These are phyloP conservation scores for Drosophila basisetae DNA, from an alignment of 2,888 invertebrate genomes.

Conservation along the genomic window DNA sequence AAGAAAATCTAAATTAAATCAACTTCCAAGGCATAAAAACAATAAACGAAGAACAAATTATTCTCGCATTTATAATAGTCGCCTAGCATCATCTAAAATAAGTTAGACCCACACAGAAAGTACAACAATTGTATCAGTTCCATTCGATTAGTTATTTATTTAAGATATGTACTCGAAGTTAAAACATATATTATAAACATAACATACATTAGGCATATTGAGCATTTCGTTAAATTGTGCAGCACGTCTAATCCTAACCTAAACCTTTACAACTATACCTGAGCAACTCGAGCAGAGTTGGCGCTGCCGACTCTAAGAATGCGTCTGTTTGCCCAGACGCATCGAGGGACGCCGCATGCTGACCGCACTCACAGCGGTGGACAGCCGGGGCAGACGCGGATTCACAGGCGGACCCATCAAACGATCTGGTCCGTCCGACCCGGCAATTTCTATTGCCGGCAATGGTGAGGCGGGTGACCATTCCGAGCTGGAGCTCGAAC, in stretches of 20 bases:
- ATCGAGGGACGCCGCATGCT: constrained; percentile 61
- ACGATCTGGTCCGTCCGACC: constrained; percentile 77
- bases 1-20: background rate
- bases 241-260: constrained; percentile 26
- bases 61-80: background rate
- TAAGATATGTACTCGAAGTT: constrained; percentile 28
- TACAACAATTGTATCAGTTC: background rate
- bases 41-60: background rate
- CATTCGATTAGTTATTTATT: constrained; percentile 35
- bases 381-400: constrained; percentile 82
- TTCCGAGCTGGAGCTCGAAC: constrained; percentile 85
- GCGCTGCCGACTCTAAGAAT: constrained; percentile 51
- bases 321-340: constrained; percentile 62
- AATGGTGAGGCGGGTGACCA: constrained; percentile 85
- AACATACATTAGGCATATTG: constrained; percentile 27
- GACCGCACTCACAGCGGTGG: constrained; percentile 46
- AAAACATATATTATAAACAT: constrained; percentile 20
- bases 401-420: constrained; percentile 84
- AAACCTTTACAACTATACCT: constrained; percentile 60
- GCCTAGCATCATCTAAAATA: background rate
- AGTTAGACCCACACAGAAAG: background rate
- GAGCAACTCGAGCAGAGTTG: constrained; percentile 57
- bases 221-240: constrained; percentile 22
- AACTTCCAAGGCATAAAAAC: background rate
- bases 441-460: constrained; percentile 70